A percentile compares a stretch with the other conserved stretches of the same genome.
Conservation (phyloP, 2,888 invertebrate genomes). For the Scaptomyza cyrtandrae region DNA sequence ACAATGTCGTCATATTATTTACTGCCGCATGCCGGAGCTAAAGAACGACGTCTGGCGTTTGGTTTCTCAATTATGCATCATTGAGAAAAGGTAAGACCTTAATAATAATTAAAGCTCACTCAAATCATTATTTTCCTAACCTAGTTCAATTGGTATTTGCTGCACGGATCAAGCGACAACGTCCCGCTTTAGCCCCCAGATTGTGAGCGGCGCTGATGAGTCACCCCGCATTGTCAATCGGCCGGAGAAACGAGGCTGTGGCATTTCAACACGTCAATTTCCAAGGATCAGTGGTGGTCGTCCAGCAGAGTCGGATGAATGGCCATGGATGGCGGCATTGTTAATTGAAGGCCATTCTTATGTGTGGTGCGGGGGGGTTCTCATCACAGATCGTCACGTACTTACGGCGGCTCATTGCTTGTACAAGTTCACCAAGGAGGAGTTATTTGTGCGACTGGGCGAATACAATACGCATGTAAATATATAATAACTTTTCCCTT, state of each 20-base stretch:
- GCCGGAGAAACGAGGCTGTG: slow-evolving; percentile 83
- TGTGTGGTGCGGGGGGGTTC: slow-evolving; percentile 90
- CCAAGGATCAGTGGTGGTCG: slow-evolving; percentile 87
- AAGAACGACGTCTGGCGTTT: slow-evolving; percentile 86
- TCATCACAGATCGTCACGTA: slow-evolving; percentile 90
- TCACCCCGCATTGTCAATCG: slow-evolving; percentile 68
- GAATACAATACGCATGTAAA: slow-evolving; percentile 90
- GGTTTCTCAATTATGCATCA: slow-evolving; percentile 89
- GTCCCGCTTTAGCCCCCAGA: slow-evolving; percentile 76
- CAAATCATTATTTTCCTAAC: background rate
- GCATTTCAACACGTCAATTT: slow-evolving; percentile 83
- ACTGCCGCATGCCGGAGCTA: slow-evolving; percentile 87
- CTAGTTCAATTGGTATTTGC: slow-evolving; percentile 89
- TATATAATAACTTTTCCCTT: background rate
- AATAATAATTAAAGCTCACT: background rate
- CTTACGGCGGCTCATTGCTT: slow-evolving; percentile 86
- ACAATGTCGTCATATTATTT: slow-evolving; percentile 87
- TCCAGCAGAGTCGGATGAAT: slow-evolving; percentile 88
- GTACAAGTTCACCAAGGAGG: slow-evolving; percentile 86
- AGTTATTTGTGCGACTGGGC: slow-evolving; percentile 90
- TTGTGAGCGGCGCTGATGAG: slow-evolving; percentile 55
- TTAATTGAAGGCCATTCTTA: slow-evolving; percentile 87
- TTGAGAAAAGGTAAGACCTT: slow-evolving; percentile 85
- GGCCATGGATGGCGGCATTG: slow-evolving; percentile 94
- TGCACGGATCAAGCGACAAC: slow-evolving; percentile 86